Base-by-base conservation (phyloP, 1,140 invertebrate species). In the Pectinophora gossypiella region DNA sequence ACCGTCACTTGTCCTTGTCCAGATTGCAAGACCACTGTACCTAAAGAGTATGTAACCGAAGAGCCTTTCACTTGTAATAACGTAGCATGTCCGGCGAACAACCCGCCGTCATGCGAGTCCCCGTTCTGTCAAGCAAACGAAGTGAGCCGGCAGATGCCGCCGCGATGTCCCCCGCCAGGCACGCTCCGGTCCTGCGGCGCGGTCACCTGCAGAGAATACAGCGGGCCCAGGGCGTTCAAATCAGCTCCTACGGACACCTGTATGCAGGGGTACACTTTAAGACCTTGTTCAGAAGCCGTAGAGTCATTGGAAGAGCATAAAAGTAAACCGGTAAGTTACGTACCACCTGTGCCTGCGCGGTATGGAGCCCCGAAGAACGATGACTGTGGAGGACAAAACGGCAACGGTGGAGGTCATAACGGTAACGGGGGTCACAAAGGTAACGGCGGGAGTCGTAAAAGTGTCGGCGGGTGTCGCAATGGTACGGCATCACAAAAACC, bases 1-100 rank as follows among this genome's bases (percentile, higher is more conserved):
- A 64, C 61, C 58, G 51, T 85, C 0, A 70, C 49, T 0, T 85
- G 81, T 10, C 81, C 81, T 0, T 84, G 77, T 49, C 77, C 77
- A 3, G 76, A 81, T 44, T 83, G 79, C 50, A 73, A 67, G 18
- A 68, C 70, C 0, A 38, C 46, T 15, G 19, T 56, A 7, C 68
- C 66, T 0, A 76, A 71, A 47, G 76, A 82, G 54, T 64, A 61
- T 5, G 49, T 68, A 3, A 70, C 64, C 0, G 59, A 76, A 16
- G 52, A 68, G 5, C 54, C 68, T 0, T 76, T 54, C 51, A 71
- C 64, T 42, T 83, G 79, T 32, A 66, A 56, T 0, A 83, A 83
- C 22, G 32, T 52, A 0, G 5, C 59, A 19, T 83, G 79, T 46
- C 79, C 79, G 2, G 71, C 74, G 1, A 76, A 80, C 40, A 21